Evolutionary conservation across 2,888 invertebrate genomes (phyloP).

Genomic region (Tenthredo notha): DNA sequence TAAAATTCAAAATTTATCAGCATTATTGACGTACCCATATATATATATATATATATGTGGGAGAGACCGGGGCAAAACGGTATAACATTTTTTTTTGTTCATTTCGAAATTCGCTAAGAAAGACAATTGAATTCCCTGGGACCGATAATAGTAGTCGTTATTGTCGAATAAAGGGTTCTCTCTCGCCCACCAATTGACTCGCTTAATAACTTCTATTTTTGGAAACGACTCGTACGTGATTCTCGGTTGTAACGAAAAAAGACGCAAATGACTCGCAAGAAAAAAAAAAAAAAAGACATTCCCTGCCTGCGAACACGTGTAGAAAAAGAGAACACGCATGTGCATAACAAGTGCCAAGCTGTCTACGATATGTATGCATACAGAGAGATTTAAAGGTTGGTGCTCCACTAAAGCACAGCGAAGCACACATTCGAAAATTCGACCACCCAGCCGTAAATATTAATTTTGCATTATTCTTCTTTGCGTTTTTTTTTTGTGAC

Average conservation of each 20-base stretch:
- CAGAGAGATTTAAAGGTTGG: too few relatives aligned
- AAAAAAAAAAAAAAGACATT: neutral
- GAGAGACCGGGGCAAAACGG: neutral
- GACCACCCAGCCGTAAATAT: neutral
- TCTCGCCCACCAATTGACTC: neutral
- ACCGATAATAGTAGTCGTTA: neutral
- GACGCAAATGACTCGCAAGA: neutral
- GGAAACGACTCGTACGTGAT: neutral
- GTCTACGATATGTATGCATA: neutral
- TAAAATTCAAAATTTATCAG: slow-evolving; percentile 61
- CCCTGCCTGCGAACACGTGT: neutral
- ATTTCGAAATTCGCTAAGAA: neutral
- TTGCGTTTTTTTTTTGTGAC: slow-evolving; percentile 54
- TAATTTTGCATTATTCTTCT: neutral
- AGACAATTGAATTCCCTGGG: neutral
- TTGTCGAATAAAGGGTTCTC: neutral
- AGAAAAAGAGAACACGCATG: neutral
- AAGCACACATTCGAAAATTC: too few relatives aligned
- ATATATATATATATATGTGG: too few relatives aligned
- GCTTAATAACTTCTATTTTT: neutral
- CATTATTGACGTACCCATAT: slow-evolving; percentile 38
- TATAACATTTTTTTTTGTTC: neutral
- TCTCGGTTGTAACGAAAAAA: neutral
- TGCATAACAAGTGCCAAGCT: neutral
- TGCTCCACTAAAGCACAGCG: too few relatives aligned